These are phyloP conservation scores for Tamandua tetradactyla DNA, from an alignment of 2,797 vertebrate genomes.

Conservation along the genomic window DNA sequence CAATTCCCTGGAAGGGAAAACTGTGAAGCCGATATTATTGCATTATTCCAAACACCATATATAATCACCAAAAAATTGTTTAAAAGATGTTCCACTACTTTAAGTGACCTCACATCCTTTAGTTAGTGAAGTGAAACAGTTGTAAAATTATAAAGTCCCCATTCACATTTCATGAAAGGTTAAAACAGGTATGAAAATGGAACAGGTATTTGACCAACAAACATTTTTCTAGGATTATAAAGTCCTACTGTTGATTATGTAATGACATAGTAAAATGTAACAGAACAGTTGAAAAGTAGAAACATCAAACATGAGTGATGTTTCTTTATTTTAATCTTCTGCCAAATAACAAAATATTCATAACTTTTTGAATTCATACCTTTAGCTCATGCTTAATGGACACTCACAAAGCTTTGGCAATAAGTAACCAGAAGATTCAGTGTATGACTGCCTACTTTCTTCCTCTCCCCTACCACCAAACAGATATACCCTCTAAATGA, in stretches of 20 bases:
- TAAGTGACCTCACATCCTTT: not conserved
- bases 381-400: slow-evolving; percentile 1
- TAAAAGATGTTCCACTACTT: not conserved
- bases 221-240: not conserved
- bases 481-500: not conserved
- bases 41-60: not conserved
- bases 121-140: not conserved
- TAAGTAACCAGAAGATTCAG: not conserved
- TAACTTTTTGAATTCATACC: not conserved
- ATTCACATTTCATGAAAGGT: not conserved
- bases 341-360: not conserved
- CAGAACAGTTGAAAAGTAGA: not conserved
- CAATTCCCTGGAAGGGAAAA: not conserved
- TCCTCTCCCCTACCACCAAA: not conserved
- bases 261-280: not conserved
- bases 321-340: not conserved
- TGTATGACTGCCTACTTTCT: not conserved
- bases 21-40: not conserved
- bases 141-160: not conserved
- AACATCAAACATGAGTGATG: not conserved
- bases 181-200: not conserved
- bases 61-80: not conserved
- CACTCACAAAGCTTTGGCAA: not conserved
- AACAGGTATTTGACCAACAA: not conserved
- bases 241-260: not conserved